phyloP scores from a whole-genome alignment of 2,113 vertebrate genomes.

The Salvelinus alpinus region DNA sequence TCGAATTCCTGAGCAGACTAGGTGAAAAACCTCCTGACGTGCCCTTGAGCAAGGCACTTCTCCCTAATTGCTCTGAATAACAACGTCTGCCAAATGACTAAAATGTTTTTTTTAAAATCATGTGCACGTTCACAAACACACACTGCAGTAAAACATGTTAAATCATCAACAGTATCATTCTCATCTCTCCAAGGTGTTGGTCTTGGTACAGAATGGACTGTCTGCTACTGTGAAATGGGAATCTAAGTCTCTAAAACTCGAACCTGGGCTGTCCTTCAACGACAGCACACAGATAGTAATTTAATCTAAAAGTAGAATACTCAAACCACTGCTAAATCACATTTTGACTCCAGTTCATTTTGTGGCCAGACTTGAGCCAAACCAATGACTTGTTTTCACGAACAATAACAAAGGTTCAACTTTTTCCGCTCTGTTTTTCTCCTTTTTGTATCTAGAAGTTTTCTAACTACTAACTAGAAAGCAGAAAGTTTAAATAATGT shows the following conservation, averaged over 20 bases:
- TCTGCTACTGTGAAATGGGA: neutral
- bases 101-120: too few species aligned
- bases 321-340: slow-evolving; percentile 31
- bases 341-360: slow-evolving; percentile 23
- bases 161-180: too few species aligned
- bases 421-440: neutral
- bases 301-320: slow-evolving; percentile 43
- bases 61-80: too few species aligned
- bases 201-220: neutral
- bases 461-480: neutral
- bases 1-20: too few species aligned
- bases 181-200: too few species aligned
- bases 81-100: too few species aligned
- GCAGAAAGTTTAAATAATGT: neutral
- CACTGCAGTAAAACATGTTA: neutral
- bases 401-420: slow-evolving; percentile 38
- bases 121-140: neutral
- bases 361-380: slow-evolving; percentile 20
- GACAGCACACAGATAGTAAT: slow-evolving; percentile 33
- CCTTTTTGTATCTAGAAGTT: slow-evolving; percentile 13
- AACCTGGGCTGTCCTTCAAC: slow-evolving; percentile 13
- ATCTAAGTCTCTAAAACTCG: neutral
- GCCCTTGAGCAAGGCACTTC: too few species aligned
- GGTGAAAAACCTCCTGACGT: too few species aligned
- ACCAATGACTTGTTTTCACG: slow-evolving; percentile 35